Evolutionary conservation across 2,113 vertebrate genomes (phyloP), one percentile per base, ranked within the genome.

Genomic region (Macroglossus sobrinus): DNA sequence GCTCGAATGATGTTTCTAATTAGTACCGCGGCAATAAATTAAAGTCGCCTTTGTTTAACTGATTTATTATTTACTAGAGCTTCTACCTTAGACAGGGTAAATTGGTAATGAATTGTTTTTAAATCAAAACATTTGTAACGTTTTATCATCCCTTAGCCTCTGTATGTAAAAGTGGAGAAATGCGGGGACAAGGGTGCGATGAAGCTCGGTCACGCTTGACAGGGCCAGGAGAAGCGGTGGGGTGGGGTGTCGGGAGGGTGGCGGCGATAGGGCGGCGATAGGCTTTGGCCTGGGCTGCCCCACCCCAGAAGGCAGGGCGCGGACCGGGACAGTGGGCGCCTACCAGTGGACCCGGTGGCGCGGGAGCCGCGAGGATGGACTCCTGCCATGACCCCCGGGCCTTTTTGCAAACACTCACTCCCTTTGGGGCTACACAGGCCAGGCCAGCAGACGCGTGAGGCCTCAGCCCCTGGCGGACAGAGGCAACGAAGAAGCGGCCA

Each of bases 1-100:
- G 98, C 98, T 98, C 91, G 93, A 98, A 99, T 98, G 98, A 98
- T 99, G 98, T 98, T 98, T 99, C 98, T 99, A 98, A 99, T 99
- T 99, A 99, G 98, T 98, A 98, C 63, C 30, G 35, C 38, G 59
- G 97, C 98, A 97, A 98, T 99, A 99, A 99, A 99, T 98, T 98
- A 98, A 98, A 98, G 98, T 97, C 98, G 97, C 97, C 97, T 98
- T 99, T 99, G 98, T 98, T 99, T 98, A 98, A 95, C 98, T 98
- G 98, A 99, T 99, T 99, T 99, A 99, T 99, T 98, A 98, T 98
- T 98, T 98, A 98, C 98, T 95, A 96, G 81, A 79, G 98, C 97
- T 97, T 98, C 98, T 97, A 98, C 95, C 98, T 97, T 97, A 92
- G 98, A 94, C 98, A 80, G 95, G 96, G 97, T 96, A 98, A 98